A percentile compares a stretch with the other conserved stretches of the same genome.
Evolutionary conservation across 2,888 invertebrate genomes (phyloP).

Genomic region (Lutraria lutraria): DNA sequence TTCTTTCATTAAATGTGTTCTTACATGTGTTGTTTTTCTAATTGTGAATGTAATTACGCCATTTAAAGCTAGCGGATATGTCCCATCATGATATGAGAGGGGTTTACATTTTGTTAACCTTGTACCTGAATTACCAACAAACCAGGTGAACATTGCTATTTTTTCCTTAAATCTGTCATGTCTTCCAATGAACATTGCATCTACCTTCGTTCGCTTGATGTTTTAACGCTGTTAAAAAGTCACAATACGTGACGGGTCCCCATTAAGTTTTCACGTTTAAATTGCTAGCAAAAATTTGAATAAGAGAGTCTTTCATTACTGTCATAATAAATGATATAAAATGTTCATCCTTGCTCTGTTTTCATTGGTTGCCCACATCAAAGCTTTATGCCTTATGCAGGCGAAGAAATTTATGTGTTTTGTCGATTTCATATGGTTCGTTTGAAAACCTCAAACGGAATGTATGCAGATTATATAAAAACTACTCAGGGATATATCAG

Average conservation of each 20-base stretch:
- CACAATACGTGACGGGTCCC: neutral
- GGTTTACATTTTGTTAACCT: neutral
- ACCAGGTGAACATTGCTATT: neutral
- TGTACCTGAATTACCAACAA: neutral
- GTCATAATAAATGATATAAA: slow-evolving; percentile 51
- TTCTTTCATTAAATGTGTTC: slow-evolving; percentile 63
- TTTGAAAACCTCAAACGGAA: neutral
- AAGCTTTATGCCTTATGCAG: slow-evolving; percentile 35
- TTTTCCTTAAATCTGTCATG: slow-evolving; percentile 2
- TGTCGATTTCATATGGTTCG: slow-evolving; percentile 8
- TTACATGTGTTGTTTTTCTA: slow-evolving; percentile 20
- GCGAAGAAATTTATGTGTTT: slow-evolving; percentile 29
- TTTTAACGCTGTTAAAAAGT: slow-evolving; percentile 15
- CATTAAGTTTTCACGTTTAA: slow-evolving; percentile 32
- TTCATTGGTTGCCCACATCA: slow-evolving; percentile 33
- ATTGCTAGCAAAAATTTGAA: slow-evolving; percentile 42
- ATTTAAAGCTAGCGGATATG: slow-evolving; percentile 17
- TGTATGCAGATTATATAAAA: slow-evolving; percentile 28
- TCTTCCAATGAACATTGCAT: neutral
- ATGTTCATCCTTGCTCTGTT: slow-evolving; percentile 29
- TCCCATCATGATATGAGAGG: neutral
- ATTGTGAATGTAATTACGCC: slow-evolving; percentile 4
- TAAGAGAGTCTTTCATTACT: slow-evolving; percentile 36
- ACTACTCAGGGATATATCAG: neutral
- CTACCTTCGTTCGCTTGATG: neutral